phyloP scores from a whole-genome alignment of 2,113 vertebrate species.

The Otolemur garnettii region DNA sequence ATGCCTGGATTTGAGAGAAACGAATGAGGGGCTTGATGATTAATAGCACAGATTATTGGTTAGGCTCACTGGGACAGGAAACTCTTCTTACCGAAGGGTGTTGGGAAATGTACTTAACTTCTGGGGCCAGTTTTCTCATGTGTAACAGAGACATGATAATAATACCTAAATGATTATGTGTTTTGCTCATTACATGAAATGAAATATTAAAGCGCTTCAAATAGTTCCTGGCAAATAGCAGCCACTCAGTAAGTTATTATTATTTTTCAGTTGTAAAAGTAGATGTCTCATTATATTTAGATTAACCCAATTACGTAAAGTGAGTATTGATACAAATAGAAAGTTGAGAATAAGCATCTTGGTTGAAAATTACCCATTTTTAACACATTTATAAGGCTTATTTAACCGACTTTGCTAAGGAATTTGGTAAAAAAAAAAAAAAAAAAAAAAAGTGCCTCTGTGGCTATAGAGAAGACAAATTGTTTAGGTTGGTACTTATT shows the following conservation, averaged over 20 bases:
- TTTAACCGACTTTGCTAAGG: background rate
- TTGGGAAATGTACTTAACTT: background rate
- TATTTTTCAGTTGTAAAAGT: background rate
- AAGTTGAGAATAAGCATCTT: background rate
- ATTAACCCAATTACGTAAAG: background rate
- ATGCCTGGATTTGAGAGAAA: background rate
- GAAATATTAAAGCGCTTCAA: background rate
- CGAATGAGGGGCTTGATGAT: background rate
- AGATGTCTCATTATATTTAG: background rate
- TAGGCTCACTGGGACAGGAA: background rate
- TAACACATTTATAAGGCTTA: background rate
- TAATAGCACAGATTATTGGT: background rate
- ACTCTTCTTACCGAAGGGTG: background rate
- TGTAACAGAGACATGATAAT: background rate
- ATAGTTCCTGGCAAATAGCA: background rate
- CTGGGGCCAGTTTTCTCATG: background rate
- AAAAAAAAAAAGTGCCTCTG: background rate
- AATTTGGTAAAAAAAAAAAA: background rate
- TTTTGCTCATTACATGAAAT: constrained; percentile 16
- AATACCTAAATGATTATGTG: background rate
- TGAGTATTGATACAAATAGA: background rate
- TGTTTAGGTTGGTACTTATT: background rate
- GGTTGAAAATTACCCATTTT: background rate
- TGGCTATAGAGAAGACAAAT: constrained; percentile 13
- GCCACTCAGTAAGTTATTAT: background rate